Base-by-base conservation (phyloP, 2,797 vertebrate species). In the Sebastes minor region DNA sequence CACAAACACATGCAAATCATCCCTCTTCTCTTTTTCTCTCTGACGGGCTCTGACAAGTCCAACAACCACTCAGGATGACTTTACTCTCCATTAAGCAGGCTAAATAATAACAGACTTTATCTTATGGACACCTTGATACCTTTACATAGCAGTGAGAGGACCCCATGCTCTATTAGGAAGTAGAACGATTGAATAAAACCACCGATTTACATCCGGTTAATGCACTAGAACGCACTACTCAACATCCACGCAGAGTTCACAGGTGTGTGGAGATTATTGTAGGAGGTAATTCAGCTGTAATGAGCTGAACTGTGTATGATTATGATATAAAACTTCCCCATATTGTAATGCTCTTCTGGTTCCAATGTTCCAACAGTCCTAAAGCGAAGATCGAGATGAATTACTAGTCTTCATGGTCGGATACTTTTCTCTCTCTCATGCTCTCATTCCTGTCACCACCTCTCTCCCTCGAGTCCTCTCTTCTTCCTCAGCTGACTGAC, bases 401-500 rank as follows among this genome's bases (percentile, higher is more conserved):
- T 84, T 60, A 84, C 57, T 30, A 28, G 70, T 76, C 67, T 82
- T 87, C 85, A 76, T 70, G 84, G 76, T 84, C 18, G 6, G 71
- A 71, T 75, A 20, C 32, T 42, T 84, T 42, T 84, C 68, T 69
- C 70, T 74, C 56, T 66, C 71, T 73, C 46, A 71, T 49, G 66
- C 74, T 72, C 42, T 65, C 62, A 33, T 75, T 74, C 63, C 72
- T 77, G 82, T 90, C 87, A 67, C 75, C 76, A 46, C 63, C 74
- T 35, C 25, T 81, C 78, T 86, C 85, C 81, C 86, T 28, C 4
- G 53, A 63, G 77, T 78, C 42, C 25, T 80, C 80, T 80, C 65
- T 42, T 84, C 60, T 76, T 84, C 76, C 67, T 69, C 57, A 78
- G 83, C 64, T 78, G 82, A 87, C 68, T 78, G 86, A 84, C 86